These are phyloP conservation scores for Sebastolobus altivelis DNA, from an alignment of 2,797 vertebrate species.

Conservation along the genomic window DNA sequence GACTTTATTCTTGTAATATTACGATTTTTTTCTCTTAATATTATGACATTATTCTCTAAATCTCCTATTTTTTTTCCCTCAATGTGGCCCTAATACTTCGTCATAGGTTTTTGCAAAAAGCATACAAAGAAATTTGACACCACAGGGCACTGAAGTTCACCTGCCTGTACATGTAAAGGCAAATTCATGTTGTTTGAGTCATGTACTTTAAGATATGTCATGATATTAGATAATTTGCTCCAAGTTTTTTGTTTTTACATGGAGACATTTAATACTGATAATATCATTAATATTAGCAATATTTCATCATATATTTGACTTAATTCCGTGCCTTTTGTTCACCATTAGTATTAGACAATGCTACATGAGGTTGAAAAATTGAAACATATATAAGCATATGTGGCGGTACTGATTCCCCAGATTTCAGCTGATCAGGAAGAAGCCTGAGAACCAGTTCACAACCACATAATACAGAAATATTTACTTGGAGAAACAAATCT, in stretches of 20 bases:
- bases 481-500: too few species aligned
- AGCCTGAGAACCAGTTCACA: too few species aligned
- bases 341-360: neutral
- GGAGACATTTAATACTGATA: neutral
- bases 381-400: too few species aligned
- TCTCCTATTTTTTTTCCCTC: too few species aligned
- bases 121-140: neutral
- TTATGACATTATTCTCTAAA: too few species aligned
- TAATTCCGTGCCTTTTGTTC: neutral
- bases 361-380: neutral
- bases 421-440: too few species aligned
- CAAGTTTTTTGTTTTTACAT: neutral
- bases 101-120: too few species aligned
- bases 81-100: too few species aligned
- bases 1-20: too few species aligned
- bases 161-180: neutral
- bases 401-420: too few species aligned
- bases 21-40: too few species aligned
- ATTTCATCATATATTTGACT: neutral
- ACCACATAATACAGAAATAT: too few species aligned
- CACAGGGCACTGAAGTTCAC: neutral
- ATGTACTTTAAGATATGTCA: neutral
- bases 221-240: neutral
- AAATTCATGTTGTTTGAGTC: neutral
- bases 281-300: neutral